A percentile compares a stretch with the other conserved stretches of the same genome.
These are phyloP conservation scores for Harpagifer antarcticus DNA, from an alignment of 2,797 vertebrate species.

Conservation along the genomic window DNA sequence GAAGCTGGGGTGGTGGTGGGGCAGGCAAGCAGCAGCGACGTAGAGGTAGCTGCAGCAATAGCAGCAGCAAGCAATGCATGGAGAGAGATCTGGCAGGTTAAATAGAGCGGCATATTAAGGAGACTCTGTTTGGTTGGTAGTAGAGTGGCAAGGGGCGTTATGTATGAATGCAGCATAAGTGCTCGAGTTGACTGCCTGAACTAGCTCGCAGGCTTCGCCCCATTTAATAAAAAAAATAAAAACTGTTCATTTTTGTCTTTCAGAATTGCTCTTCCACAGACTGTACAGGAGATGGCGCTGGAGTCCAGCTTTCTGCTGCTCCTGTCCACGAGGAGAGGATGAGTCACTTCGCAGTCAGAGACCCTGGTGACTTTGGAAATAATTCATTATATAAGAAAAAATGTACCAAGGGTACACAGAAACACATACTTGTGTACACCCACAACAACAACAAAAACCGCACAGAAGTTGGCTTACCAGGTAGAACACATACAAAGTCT, in stretches of 20 bases:
- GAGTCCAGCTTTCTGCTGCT: slow-evolving; percentile 25
- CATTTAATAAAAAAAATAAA: neutral
- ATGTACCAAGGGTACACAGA: neutral
- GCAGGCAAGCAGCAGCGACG: too few relatives aligned
- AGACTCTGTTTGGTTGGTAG: too few relatives aligned
- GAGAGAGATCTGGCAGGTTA: too few relatives aligned
- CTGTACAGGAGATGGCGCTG: slow-evolving; percentile 56
- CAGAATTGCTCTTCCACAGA: neutral
- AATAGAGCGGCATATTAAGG: too few relatives aligned
- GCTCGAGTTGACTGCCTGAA: too few relatives aligned
- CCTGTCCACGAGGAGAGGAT: slow-evolving; percentile 27
- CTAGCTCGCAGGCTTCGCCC: too few relatives aligned
- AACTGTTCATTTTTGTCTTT: too few relatives aligned
- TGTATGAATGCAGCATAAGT: too few relatives aligned
- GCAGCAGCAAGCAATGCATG: too few relatives aligned
- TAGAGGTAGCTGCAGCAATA: too few relatives aligned
- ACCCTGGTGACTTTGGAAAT: slow-evolving; percentile 44
- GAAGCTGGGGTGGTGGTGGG: too few relatives aligned
- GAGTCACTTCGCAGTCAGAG: slow-evolving; percentile 45
- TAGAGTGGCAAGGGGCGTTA: too few relatives aligned
- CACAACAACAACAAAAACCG: neutral
- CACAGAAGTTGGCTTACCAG: neutral
- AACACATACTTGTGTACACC: neutral
- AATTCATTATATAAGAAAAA: slow-evolving; percentile 18
- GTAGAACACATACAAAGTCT: neutral